Evolutionary conservation across 1,140 invertebrate genomes (phyloP), one percentile per base, ranked within the genome.

Genomic region (Nasonia giraulti): DNA sequence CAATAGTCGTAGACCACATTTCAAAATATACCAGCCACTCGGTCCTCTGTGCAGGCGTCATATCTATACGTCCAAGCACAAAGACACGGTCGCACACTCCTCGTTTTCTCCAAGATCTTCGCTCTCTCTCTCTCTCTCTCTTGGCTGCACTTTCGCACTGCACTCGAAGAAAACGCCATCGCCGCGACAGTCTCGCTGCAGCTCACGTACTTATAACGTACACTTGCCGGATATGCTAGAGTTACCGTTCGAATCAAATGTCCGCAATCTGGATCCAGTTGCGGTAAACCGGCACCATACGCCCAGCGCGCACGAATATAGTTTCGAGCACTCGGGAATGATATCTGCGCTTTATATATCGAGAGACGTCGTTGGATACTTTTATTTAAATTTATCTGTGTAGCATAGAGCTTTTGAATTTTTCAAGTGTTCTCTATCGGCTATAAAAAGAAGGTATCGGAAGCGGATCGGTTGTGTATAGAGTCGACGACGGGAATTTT

Each of bases 171-270:
- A 73, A 73, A 73, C 17, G 69, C 4, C 27, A 12, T 73, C 33
- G 69, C 23, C 33, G 23, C 27, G 69, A 12, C 6, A 27, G 69
- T 73, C 69, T 27, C 69, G 14, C 17, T 73, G 69, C 69, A 73
- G 23, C 27, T 31, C 69, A 37, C 33, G 69, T 73, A 75, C 74
- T 11, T 75, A 75, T 44, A 33, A 33, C 33, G 33, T 74, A 40
- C 11, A 74, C 33, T 40, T 40, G 79, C 83, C 86, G 87, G 83
- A 85, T 87, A 88, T 83, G 86, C 85, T 89, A 90, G 87, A 87
- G 87, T 91, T 90, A 89, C 89, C 69, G 76, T 76, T 87, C 80
- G 87, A 88, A 89, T 91, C 89, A 87, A 90, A 89, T 90, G 75
- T 90, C 89, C 68, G 86, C 80, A 86, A 78, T 86, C 80, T 86